Evolutionary conservation across 2,888 invertebrate genomes (phyloP), one percentile per base, ranked within the genome.

Genomic region (Torymus auratus): DNA sequence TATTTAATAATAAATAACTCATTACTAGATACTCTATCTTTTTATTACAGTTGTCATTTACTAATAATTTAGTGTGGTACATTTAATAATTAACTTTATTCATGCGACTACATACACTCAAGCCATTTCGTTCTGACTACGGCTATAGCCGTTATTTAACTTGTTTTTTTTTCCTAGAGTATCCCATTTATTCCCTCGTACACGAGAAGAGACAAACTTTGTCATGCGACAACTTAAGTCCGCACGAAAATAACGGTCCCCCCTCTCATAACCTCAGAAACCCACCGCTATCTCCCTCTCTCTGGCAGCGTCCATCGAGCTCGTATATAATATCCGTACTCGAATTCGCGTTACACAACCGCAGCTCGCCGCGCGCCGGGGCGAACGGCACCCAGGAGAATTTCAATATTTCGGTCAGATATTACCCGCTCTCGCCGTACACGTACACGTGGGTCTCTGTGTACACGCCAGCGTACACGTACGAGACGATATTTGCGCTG

Each of bases 381-480:
- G 28, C 67, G 50, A 71, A 79, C 52, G 69, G 73, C 69, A 79
- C 81, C 80, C 83, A 60, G 17, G 82, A 81, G 83, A 80, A 83
- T 84, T 84, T 85, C 84, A 83, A 85, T 86, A 85, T 85, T 85
- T 85, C 84, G 83, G 84, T 84, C 83, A 83, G 83, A 85, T 84
- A 85, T 83, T 81, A 73, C 69, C 52, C 56, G 28, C 28, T 28
- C 15, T 56, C 56, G 20, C 52, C 0, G 28, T 28, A 28, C 41
- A 55, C 71, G 15, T 7, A 11, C 20, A 17, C 28, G 7, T 28
- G 7, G 3, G 28, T 28, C 5, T 28, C 2, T 28, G 28, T 28
- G 28, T 28, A 28, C 28, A 28, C 28, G 28, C 28, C 3, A 28
- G 7, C 28, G 28, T 28, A 28, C 10, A 55, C 41, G 12, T n/a